Evolutionary conservation across 1,140 invertebrate species (phyloP).

Genomic region (Anoplophora glabripennis): DNA sequence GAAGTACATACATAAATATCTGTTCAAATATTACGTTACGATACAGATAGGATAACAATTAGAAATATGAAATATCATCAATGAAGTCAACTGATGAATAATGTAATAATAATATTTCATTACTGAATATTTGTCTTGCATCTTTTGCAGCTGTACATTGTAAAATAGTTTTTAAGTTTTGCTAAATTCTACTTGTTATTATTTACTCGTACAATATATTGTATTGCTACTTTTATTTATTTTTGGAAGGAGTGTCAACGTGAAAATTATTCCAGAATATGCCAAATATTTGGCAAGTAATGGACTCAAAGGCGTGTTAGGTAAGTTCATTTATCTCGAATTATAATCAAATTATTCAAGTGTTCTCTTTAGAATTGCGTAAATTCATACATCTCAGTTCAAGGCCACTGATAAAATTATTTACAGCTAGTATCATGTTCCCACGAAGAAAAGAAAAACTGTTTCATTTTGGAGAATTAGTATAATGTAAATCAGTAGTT

Average conservation of each 20-base stretch:
- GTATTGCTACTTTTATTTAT: background rate
- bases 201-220: background rate
- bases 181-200: background rate
- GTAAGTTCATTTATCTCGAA: conserved; percentile 49
- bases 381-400: background rate
- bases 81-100: no score
- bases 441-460: no score
- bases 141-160: conserved; percentile 51
- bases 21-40: no score
- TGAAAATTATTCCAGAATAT: conserved; percentile 59
- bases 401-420: background rate
- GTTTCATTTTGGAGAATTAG: no score
- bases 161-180: conserved; percentile 55
- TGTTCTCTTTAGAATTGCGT: background rate
- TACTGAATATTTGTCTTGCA: no score
- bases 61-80: no score
- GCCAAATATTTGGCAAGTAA: conserved; percentile 58
- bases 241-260: conserved; percentile 52
- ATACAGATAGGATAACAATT: no score
- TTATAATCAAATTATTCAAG: background rate
- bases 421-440: no score
- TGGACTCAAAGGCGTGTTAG: conserved; percentile 62
- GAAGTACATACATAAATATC: no score
- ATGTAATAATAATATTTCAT: no score
- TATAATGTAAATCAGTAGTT: no score